These are phyloP conservation scores for Lasaia peninsularis DNA, from an alignment of 1,140 invertebrate genomes.

Conservation along the genomic window DNA sequence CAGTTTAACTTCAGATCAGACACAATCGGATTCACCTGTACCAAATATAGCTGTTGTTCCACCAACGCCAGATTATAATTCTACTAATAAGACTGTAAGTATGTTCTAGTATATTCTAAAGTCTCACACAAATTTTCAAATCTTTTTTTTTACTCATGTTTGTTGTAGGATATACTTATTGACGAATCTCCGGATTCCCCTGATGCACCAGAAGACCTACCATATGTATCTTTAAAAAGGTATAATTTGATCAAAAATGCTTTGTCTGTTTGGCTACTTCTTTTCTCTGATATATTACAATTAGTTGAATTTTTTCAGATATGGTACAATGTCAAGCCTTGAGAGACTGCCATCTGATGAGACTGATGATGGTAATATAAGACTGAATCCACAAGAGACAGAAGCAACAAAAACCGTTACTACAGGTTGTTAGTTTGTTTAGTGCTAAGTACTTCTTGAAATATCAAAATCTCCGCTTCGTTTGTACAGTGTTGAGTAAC, in stretches of 20 bases:
- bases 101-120: neutral
- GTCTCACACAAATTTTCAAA: neutral
- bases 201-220: constrained; percentile 64
- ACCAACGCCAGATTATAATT: constrained; percentile 83
- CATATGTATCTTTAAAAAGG: constrained; percentile 69
- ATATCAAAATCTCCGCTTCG: too few species aligned
- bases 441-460: neutral
- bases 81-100: constrained; percentile 70
- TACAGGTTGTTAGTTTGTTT: constrained; percentile 37
- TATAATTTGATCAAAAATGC: constrained; percentile 14
- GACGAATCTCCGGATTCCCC: constrained; percentile 72
- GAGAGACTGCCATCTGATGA: constrained; percentile 81
- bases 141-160: neutral
- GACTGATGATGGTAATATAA: constrained; percentile 75
- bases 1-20: constrained; percentile 42
- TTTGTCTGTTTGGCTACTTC: too few species aligned
- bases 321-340: constrained; percentile 88
- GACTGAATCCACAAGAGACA: constrained; percentile 55
- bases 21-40: constrained; percentile 69
- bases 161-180: constrained; percentile 60
- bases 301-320: constrained; percentile 48
- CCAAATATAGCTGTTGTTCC: constrained; percentile 86
- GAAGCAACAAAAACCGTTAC: constrained; percentile 50
- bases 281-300: too few species aligned
- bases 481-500: too few species aligned